Percentiles rank a stretch among this genome's conserved stretches.
These are phyloP conservation scores for Pandemis cinnamomeana DNA, from an alignment of 2,888 invertebrate genomes.

Conservation along the genomic window DNA sequence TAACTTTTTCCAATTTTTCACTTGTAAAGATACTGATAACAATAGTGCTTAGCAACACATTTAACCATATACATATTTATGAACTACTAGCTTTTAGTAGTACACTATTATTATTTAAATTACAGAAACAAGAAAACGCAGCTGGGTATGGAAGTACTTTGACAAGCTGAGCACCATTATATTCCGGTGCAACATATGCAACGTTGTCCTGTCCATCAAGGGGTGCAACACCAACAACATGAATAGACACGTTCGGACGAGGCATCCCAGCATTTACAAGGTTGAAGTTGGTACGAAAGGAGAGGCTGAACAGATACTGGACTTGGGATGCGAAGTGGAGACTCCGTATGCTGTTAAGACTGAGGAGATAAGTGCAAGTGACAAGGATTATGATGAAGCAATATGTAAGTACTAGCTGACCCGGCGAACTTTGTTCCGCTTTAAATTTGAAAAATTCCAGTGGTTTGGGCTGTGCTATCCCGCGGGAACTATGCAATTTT, in stretches of 20 bases:
- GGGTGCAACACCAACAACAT: conserved; percentile 80
- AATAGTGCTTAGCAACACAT: too few species aligned
- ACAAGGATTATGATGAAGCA: conserved; percentile 51
- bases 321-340: conserved; percentile 53
- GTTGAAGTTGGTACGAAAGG: conserved; percentile 58
- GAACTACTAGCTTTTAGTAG: neutral
- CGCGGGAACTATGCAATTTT: too few species aligned
- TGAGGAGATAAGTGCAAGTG: conserved; percentile 60
- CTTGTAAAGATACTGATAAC: too few species aligned
- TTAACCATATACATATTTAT: too few species aligned
- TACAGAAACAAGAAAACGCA: conserved; percentile 70
- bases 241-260: conserved; percentile 74
- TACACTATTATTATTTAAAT: conserved; percentile 37
- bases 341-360: conserved; percentile 59
- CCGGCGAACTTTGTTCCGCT: too few species aligned
- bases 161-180: conserved; percentile 72
- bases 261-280: conserved; percentile 66
- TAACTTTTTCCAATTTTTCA: too few species aligned
- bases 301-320: conserved; percentile 41
- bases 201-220: conserved; percentile 75
- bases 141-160: conserved; percentile 82
- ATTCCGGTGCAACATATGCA: conserved; percentile 74
- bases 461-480: too few species aligned
- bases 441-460: too few species aligned
- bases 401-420: conserved; percentile 45